These are phyloP conservation scores for Ia io DNA, from an alignment of 2,113 vertebrate genomes.

Conservation along the genomic window DNA sequence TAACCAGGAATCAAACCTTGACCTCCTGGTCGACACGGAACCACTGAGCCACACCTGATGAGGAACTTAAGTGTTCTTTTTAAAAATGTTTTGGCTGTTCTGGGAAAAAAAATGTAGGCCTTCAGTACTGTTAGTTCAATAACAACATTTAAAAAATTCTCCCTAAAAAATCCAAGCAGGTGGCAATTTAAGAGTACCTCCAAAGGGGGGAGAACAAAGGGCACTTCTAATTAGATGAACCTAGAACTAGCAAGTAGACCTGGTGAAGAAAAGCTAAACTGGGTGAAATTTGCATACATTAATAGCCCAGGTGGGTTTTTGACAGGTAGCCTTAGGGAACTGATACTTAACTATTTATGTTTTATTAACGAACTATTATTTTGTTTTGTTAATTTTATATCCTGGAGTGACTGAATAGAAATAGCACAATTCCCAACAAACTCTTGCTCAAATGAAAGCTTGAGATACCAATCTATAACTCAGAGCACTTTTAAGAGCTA, in stretches of 20 bases:
- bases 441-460: background rate
- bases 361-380: conserved; percentile 16
- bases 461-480: background rate
- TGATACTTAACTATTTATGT: background rate
- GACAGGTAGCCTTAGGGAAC: background rate
- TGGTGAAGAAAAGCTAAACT: conserved; percentile 16
- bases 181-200: background rate
- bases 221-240: background rate
- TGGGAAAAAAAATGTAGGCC: background rate
- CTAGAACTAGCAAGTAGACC: background rate
- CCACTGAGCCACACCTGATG: no score
- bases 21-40: no score
- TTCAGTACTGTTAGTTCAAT: background rate
- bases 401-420: conserved; percentile 32
- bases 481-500: conserved; percentile 12
- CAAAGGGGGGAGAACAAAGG: background rate
- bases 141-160: background rate
- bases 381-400: conserved; percentile 22
- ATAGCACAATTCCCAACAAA: background rate
- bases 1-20: no score
- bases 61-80: background rate
- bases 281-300: background rate
- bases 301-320: background rate
- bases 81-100: background rate
- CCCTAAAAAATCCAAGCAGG: background rate